Evolutionary conservation across 2,113 vertebrate genomes (phyloP), one percentile per base, ranked within the genome.

Genomic region (Chaetops frenatus): DNA sequence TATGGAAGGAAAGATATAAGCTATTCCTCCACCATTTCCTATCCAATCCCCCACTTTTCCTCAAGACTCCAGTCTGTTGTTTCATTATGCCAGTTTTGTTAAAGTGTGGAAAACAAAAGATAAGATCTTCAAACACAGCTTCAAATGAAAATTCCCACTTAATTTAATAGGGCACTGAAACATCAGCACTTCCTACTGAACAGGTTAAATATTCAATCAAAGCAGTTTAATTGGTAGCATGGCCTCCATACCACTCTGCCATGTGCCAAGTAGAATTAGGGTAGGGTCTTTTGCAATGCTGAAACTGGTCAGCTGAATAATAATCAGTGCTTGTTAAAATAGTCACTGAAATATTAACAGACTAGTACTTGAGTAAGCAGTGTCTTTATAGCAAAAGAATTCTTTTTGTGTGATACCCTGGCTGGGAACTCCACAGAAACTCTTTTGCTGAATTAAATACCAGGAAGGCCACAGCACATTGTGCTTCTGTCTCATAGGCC

Each of bases 221-320:
- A 74, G 35, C 25, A 47, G 9, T 44, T 88, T 47, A 45, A 65
- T 42, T 0, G 1, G 15, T 53, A 72, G 42, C 70, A 42, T 1
- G 1, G 35, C n/a, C 74, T 91, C 65, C 48, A 70, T 50, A 50
- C 12, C 35, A 54, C 60, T 36, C 56, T 78, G 44, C 29, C 17
- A 2, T 18, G 15, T 56, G 17, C 23, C 45, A 57, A 12, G 25
- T 24, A 76, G n/a, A 82, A 11, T 14, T 47, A 12, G 11, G 5
- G 19, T 6, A 3, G 3, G 2, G 0, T 4, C 36, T 62, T 54
- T 42, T 35, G 27, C 58, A 62, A 1, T 65, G n/a, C 10, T 57
- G 53, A 86, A 79, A 57, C 17, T 74, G 27, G 17, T 58, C 18
- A 81, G 29, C 56, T 85, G 36, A 53, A 25, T 28, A 61, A 24